A percentile compares a stretch with the other conserved stretches of the same genome.
Conservation (phyloP, 2,888 invertebrate genomes). For the Bugulina stolonifera region DNA sequence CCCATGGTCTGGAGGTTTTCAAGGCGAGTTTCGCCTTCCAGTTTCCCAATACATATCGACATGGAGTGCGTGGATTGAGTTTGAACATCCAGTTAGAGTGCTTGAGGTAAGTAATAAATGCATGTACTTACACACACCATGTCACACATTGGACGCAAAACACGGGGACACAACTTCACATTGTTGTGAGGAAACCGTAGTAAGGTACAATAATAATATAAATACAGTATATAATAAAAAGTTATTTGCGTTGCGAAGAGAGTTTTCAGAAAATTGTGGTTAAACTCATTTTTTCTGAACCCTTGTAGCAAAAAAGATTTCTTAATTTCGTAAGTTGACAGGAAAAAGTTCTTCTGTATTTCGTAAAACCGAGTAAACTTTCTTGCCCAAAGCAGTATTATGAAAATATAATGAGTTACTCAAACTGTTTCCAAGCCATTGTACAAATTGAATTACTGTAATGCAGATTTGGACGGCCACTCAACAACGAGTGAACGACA, state of each 20-base stretch:
- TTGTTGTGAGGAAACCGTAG: background rate
- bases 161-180: no score
- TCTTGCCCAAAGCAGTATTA: no score
- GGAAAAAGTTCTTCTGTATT: no score
- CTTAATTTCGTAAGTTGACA: no score
- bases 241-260: no score
- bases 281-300: no score
- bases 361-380: no score
- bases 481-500: background rate
- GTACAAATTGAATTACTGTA: background rate
- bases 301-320: no score
- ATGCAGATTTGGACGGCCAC: slow-evolving; percentile 1
- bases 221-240: no score
- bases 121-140: background rate
- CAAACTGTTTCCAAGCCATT: background rate
- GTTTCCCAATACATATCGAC: slow-evolving; percentile 31
- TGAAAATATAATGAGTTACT: no score
- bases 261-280: no score
- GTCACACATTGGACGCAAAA: background rate
- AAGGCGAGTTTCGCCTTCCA: slow-evolving; percentile 32
- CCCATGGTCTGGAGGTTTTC: slow-evolving; percentile 29
- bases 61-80: slow-evolving; percentile 34
- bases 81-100: slow-evolving; percentile 31
- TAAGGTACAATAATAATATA: background rate
- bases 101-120: slow-evolving; percentile 29